These are phyloP conservation scores for Copsychus sechellarum DNA, from an alignment of 2,113 vertebrate genomes.

Conservation along the genomic window DNA sequence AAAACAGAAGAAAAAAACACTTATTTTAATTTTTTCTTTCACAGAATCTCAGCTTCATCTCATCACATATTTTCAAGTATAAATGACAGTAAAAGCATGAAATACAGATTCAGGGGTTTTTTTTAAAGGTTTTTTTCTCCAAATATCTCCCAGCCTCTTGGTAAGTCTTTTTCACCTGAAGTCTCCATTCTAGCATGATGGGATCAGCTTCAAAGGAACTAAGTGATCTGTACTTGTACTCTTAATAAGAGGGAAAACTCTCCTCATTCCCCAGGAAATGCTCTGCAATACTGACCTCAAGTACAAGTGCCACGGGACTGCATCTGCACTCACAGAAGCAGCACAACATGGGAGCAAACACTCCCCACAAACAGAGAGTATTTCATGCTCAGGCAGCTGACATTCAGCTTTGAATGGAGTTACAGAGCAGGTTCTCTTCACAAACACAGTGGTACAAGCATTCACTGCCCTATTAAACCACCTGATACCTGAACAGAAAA, in stretches of 20 bases:
- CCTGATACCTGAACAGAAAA: background rate
- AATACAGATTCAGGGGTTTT: background rate
- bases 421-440: background rate
- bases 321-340: background rate
- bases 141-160: background rate
- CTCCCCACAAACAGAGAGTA: background rate
- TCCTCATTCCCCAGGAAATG: background rate
- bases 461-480: background rate
- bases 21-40: background rate
- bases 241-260: background rate
- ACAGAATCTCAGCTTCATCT: background rate
- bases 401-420: background rate
- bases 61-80: background rate
- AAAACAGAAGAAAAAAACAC: background rate
- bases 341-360: background rate
- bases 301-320: background rate
- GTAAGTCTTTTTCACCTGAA: background rate
- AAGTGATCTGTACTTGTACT: background rate
- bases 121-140: background rate
- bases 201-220: background rate
- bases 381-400: background rate
- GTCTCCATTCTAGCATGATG: background rate
- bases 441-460: background rate
- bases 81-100: background rate
- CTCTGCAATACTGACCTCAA: background rate